A percentile compares a stretch with the other conserved stretches of the same genome.
These are phyloP conservation scores for Rhopilema esculentum DNA, from an alignment of 30 jellyfish, hydroid and myxozoan species.

Conservation along the genomic window DNA sequence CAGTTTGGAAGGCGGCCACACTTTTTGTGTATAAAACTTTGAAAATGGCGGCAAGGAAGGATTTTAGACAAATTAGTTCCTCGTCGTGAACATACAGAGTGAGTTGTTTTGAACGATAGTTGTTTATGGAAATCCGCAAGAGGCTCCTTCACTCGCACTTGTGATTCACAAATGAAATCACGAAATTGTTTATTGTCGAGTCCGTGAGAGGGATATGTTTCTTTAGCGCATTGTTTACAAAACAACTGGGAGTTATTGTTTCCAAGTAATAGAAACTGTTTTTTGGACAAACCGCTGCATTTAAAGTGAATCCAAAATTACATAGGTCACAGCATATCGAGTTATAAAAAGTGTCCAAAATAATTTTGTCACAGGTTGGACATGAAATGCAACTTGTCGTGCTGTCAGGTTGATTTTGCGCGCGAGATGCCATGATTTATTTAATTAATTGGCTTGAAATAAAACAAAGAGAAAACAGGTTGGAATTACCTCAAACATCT, in stretches of 20 bases:
- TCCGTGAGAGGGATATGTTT: background rate
- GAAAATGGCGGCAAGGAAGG: background rate
- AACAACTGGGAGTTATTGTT: background rate
- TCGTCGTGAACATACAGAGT: background rate
- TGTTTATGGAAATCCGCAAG: background rate
- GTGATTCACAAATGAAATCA: background rate
- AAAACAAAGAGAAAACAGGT: too few relatives aligned
- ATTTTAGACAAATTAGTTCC: background rate
- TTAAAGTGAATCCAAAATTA: background rate
- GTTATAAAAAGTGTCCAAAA: background rate
- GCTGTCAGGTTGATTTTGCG: background rate
- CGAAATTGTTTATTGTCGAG: background rate
- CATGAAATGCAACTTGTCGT: background rate
- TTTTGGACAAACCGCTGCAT: background rate
- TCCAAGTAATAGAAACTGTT: background rate
- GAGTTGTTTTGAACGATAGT: background rate
- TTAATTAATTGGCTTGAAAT: too few relatives aligned
- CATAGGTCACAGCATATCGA: background rate
- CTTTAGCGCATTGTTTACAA: background rate
- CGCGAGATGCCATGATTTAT: background rate
- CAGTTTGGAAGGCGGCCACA: conserved; percentile 4
- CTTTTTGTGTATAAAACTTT: background rate
- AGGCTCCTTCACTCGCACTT: background rate
- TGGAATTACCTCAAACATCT: too few relatives aligned
- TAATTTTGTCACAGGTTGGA: background rate